Percentiles rank a stretch among this genome's conserved stretches.
Evolutionary conservation across 2,113 vertebrate species (phyloP).

Genomic region (Ia io): DNA sequence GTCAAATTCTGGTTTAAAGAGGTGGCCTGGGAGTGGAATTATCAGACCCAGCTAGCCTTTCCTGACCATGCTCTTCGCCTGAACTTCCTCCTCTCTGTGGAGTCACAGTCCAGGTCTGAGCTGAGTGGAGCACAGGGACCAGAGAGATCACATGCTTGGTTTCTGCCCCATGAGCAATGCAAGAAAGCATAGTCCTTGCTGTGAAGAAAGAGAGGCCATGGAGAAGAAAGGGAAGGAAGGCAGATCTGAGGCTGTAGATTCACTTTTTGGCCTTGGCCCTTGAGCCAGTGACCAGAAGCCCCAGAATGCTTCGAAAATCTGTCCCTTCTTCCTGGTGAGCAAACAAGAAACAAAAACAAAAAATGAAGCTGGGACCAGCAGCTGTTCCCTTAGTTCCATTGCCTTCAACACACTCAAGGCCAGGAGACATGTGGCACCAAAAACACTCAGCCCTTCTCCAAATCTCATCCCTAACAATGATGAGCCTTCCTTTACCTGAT

Average conservation of each 20-base stretch:
- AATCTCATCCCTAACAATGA: background rate
- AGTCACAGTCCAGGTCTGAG: background rate
- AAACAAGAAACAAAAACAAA: background rate
- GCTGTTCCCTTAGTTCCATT: too few relatives aligned
- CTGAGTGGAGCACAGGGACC: background rate
- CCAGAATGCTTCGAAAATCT: background rate
- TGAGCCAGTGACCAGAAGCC: background rate
- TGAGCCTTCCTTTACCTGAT: background rate
- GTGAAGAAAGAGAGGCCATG: background rate
- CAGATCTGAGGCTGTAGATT: background rate
- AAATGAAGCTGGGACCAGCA: background rate
- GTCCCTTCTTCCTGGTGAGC: background rate
- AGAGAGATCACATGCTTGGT: background rate
- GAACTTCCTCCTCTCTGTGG: background rate
- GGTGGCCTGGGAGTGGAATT: background rate
- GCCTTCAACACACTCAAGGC: background rate
- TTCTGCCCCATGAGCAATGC: background rate
- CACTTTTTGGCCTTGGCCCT: background rate
- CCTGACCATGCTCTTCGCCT: background rate
- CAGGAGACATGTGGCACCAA: background rate
- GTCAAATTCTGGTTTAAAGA: background rate
- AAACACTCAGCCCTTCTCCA: background rate
- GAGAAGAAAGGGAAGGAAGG: background rate
- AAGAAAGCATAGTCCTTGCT: background rate
- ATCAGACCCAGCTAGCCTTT: background rate